Percentiles rank a stretch among this genome's conserved stretches.
Conservation (phyloP, 2,888 invertebrate species). For the Gibbula magus region DNA sequence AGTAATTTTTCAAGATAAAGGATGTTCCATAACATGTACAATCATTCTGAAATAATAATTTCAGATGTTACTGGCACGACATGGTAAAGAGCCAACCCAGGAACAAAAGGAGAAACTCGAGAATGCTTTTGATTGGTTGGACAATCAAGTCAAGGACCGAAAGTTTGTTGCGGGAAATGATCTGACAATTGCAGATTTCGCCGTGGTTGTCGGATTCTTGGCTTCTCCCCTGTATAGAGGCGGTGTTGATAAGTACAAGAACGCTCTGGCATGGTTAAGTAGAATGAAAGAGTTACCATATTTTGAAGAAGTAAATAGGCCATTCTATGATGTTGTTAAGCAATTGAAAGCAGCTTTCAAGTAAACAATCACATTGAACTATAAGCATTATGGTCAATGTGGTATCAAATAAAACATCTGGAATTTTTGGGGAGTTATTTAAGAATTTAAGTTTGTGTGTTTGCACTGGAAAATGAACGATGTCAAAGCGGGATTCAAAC, state of each 20-base stretch:
- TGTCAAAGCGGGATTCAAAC: no score
- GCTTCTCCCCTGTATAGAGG: constrained; percentile 74
- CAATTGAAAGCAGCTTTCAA: no score
- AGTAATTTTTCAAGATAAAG: no score
- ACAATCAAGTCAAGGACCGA: constrained; percentile 78
- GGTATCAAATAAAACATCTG: no score
- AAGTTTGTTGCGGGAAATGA: constrained; percentile 84
- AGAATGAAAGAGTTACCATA: not conserved
- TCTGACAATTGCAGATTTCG: constrained; percentile 87
- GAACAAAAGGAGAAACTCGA: constrained; percentile 51
- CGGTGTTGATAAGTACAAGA: constrained; percentile 75
- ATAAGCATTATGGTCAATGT: no score
- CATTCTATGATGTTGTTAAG: not conserved
- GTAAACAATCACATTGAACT: no score
- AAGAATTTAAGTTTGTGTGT: no score
- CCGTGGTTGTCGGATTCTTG: constrained; percentile 82
- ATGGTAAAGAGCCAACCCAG: constrained; percentile 44
- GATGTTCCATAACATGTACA: no score
- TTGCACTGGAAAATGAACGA: no score
- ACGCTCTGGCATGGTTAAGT: not conserved
- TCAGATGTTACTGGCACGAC: no score
- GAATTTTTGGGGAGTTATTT: no score
- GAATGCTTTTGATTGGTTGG: constrained; percentile 50
- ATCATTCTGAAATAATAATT: no score
- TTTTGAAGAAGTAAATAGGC: not conserved